phyloP scores from a whole-genome alignment of 1,140 invertebrate species.

The Rhopalosiphum padi region DNA sequence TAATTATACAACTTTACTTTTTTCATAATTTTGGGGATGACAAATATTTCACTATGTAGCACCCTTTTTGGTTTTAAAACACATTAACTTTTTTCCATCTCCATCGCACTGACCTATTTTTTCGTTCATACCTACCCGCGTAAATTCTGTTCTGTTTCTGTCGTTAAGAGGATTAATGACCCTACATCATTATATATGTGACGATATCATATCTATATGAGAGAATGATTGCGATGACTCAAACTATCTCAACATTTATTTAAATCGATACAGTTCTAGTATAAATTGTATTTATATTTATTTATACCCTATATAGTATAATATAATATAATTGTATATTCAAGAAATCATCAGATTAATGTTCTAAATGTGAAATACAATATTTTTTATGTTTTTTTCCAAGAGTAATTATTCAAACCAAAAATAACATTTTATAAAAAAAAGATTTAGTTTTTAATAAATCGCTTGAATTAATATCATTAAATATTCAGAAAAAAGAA shows the following conservation, averaged over 20 bases:
- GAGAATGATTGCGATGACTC: neutral
- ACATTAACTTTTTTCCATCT: neutral
- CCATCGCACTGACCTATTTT: slow-evolving; percentile 3
- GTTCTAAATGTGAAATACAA: neutral
- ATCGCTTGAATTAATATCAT: neutral
- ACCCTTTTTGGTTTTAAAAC: slow-evolving; percentile 11
- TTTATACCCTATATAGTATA: neutral
- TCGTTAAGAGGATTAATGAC: slow-evolving; percentile 51
- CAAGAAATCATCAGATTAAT: neutral
- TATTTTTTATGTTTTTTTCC: neutral
- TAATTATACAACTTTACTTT: neutral
- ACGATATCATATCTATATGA: neutral
- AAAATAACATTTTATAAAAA: neutral
- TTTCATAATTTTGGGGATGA: neutral
- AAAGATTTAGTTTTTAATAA: neutral
- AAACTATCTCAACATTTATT: neutral
- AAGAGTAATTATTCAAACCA: neutral
- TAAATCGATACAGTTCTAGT: neutral
- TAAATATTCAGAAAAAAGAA: neutral
- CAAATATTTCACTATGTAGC: neutral
- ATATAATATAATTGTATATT: neutral
- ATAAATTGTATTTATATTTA: neutral
- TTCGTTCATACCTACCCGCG: neutral
- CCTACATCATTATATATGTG: neutral
- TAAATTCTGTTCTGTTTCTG: neutral